Percentiles rank a stretch among this genome's conserved stretches.
Conservation (phyloP, 2,113 vertebrate genomes). For the Mus pahari region DNA sequence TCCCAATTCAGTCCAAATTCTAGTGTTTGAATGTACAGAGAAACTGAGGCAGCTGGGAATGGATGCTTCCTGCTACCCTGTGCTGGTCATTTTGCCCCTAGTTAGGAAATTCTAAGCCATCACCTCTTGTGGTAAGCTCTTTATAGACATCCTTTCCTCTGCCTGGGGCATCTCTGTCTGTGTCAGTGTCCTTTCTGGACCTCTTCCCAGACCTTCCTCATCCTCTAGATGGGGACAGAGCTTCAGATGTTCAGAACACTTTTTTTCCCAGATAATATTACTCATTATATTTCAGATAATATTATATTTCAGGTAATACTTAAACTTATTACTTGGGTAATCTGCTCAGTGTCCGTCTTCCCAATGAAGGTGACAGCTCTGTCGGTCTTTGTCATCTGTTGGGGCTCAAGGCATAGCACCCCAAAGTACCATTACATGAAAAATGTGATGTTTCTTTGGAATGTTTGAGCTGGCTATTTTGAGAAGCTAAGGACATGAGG, state of each 20-base stretch:
- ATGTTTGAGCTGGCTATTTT: neutral
- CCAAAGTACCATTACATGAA: neutral
- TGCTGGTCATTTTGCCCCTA: neutral
- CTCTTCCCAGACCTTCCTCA: neutral
- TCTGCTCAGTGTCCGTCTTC: neutral
- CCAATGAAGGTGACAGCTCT: neutral
- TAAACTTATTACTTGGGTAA: neutral
- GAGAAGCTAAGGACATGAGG: neutral
- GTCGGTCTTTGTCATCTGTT: neutral
- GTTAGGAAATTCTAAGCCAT: accelerated
- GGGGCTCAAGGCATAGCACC: neutral
- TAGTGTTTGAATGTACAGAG: neutral
- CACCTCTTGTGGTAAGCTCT: accelerated
- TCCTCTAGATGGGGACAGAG: neutral
- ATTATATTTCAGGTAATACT: neutral
- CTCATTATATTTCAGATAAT: neutral
- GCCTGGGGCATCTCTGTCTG: neutral
- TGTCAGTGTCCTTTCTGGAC: accelerated
- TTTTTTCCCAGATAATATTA: neutral
- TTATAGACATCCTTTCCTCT: neutral
- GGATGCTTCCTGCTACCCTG: neutral
- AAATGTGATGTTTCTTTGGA: neutral
- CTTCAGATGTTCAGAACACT: neutral
- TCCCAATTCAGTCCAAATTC: neutral
- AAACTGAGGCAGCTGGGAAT: neutral